A percentile compares a stretch with the other conserved stretches of the same genome.
Conservation (phyloP, 2,797 vertebrate species). For the Sebastes paucispinis region DNA sequence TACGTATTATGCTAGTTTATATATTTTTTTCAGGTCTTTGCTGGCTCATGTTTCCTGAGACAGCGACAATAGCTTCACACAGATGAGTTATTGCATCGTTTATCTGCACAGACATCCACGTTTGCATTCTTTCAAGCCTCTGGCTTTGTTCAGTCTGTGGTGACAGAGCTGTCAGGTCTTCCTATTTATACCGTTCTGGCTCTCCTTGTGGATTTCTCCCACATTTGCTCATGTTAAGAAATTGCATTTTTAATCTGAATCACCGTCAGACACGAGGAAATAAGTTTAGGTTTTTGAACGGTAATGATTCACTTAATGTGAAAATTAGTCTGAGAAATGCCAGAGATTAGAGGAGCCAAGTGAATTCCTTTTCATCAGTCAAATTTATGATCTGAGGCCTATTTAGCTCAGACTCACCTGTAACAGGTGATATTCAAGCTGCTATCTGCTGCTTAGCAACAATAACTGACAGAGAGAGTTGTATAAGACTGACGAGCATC, state of each 20-base stretch:
- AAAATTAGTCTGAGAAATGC: constrained; percentile 48
- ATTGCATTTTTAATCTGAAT: constrained; percentile 42
- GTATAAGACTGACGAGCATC: background rate
- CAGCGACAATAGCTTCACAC: constrained; percentile 18
- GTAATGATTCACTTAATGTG: constrained; percentile 38
- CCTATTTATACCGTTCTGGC: constrained; percentile 15
- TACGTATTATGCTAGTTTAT: background rate
- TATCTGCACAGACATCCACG: constrained; percentile 48
- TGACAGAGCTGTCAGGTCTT: constrained; percentile 32
- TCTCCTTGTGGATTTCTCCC: constrained; percentile 28
- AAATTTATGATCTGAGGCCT: constrained; percentile 17
- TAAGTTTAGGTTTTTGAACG: constrained; percentile 8
- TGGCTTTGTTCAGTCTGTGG: constrained; percentile 36
- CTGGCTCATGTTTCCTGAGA: constrained; percentile 20
- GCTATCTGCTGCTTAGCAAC: constrained; percentile 38
- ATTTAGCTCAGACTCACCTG: constrained; percentile 17
- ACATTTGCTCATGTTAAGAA: constrained; percentile 22
- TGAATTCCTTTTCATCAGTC: constrained; percentile 46
- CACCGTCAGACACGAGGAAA: constrained; percentile 14
- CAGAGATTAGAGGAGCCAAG: constrained; percentile 30
- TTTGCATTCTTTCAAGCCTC: constrained; percentile 49
- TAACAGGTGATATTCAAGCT: constrained; percentile 38
- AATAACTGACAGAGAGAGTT: background rate
- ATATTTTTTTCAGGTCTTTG: constrained; percentile 22
- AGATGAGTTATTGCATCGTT: constrained; percentile 53